Evolutionary conservation across 2,888 invertebrate genomes (phyloP), one percentile per base, ranked within the genome.

Genomic region (Caenorhabditis panamensis): DNA sequence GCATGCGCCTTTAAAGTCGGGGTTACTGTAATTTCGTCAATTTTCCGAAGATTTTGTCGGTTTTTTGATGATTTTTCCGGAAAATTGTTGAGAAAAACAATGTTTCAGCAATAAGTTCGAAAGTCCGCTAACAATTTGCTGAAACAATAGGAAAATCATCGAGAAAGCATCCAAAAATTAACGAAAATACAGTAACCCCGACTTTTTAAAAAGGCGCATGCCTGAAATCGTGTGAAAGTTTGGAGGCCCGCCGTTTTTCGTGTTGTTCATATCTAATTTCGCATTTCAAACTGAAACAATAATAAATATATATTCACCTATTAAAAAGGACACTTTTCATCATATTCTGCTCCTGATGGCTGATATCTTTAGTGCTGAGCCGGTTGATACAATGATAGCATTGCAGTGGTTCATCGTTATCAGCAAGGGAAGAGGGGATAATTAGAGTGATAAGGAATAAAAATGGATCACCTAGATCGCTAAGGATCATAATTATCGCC

Each of bases 311-410:
- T 41, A 13, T 13, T 31, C 31, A 31, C 78, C 78, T 78, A 22
- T 31, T 20, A 22, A 78, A 72, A 20, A 78, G 66, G 8, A 64
- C 49, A 1, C 13, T 71, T 20, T 78, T 78, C 37, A 78, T 31
- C 36, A 47, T 31, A 49, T 61, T 71, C 49, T 67, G 56, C 47
- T 78, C 78, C 18, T 53, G 22, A 37, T 59, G 37, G 6, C 66
- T 47, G 13, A 64, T 61, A 53, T 54, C 71, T 8, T 13, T 2
- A 16, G 61, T 61, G 26, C 61, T 51, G 11, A 78, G 13, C n/a
- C 66, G 58, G 37, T 47, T 71, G n/a, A 78, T 71, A 71, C 78
- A 78, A 53, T 78, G 78, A 61, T 78, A 78, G 36, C 78, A 78
- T 37, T 53, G 66, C 16, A 75, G 61, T 16, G 56, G 59, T 66